Evolutionary conservation across 1,140 invertebrate species (phyloP).

Genomic region (Battus philenor): DNA sequence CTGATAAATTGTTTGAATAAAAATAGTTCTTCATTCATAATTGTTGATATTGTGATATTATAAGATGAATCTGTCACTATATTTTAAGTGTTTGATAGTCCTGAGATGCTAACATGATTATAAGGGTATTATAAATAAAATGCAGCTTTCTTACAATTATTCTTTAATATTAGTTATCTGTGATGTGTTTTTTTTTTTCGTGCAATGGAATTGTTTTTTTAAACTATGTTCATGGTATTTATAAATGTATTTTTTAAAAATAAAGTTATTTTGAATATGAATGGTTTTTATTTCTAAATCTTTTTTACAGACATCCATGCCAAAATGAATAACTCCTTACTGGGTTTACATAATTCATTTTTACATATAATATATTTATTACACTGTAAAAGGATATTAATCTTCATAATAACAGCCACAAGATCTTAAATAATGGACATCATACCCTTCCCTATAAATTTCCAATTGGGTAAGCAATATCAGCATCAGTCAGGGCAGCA

Average conservation of each 20-base stretch:
- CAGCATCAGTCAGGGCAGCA: no score
- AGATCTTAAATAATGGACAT: no score
- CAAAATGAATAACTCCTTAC: no score
- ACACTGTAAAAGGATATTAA: no score
- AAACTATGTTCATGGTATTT: constrained; percentile 26
- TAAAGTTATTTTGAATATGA: constrained; percentile 61
- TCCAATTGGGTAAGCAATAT: no score
- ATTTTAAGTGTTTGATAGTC: constrained; percentile 38
- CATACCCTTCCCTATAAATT: no score
- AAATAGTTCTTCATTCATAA: constrained; percentile 35
- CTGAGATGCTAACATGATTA: constrained; percentile 37
- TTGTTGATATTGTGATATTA: constrained; percentile 70
- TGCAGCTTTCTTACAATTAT: constrained; percentile 46
- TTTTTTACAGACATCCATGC: no score
- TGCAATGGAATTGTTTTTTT: constrained; percentile 37
- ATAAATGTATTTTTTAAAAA: constrained; percentile 48
- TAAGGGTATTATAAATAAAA: constrained; percentile 28
- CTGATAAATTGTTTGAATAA: constrained; percentile 23
- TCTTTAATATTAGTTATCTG: constrained; percentile 59
- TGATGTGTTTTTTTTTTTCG: constrained; percentile 52
- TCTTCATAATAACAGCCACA: no score
- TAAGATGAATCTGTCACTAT: constrained; percentile 52
- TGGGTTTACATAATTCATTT: no score
- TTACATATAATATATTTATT: no score
- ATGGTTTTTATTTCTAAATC: not conserved